Evolutionary conservation across 2,113 vertebrate genomes (phyloP).

Genomic region (Motacilla alba): DNA sequence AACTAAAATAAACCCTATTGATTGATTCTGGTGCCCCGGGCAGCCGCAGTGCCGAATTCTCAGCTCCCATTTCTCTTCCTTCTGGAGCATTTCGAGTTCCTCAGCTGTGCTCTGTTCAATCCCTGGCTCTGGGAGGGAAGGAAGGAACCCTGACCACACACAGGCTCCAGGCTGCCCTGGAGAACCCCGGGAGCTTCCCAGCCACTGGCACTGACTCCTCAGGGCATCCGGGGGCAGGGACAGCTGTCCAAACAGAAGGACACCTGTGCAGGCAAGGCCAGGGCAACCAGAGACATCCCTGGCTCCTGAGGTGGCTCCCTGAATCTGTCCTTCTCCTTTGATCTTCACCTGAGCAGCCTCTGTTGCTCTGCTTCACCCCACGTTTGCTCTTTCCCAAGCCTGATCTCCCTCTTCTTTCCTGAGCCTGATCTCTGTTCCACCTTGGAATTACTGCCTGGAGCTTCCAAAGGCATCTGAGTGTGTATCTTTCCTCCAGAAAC

Average conservation of each 20-base stretch:
- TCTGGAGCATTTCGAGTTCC: neutral
- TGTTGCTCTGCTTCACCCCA: neutral
- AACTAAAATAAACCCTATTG: neutral
- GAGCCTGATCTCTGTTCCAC: neutral
- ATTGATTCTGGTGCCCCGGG: neutral
- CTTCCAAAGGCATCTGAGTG: neutral
- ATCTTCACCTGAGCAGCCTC: neutral
- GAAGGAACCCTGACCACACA: conserved; percentile 6
- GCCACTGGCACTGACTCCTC: rapidly evolving
- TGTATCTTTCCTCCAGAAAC: rapidly evolving
- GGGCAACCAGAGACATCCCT: neutral
- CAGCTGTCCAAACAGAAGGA: conserved; percentile 40
- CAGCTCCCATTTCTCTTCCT: neutral
- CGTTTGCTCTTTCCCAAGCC: neutral
- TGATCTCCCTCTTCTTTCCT: neutral
- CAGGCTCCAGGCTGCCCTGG: neutral
- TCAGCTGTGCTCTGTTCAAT: neutral
- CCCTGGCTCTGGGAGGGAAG: neutral
- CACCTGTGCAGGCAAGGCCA: neutral
- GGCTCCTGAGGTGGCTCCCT: neutral
- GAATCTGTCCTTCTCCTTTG: neutral
- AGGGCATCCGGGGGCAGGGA: neutral
- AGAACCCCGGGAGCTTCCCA: neutral
- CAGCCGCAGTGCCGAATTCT: rapidly evolving
- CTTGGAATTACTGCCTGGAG: neutral